phyloP scores from a whole-genome alignment of 2,113 vertebrate species.

The Piprites chloris region DNA sequence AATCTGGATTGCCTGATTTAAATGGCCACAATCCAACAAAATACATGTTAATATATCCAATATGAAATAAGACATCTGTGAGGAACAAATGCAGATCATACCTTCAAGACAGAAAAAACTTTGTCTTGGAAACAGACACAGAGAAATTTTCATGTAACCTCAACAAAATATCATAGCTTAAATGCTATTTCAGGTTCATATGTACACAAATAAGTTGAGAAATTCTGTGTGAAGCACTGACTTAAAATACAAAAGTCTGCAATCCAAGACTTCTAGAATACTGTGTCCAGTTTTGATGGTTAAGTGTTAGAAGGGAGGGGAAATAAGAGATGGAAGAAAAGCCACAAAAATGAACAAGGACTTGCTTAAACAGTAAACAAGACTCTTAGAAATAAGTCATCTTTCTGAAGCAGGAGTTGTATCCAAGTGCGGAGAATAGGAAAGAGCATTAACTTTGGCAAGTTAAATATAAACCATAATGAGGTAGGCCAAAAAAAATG shows the following conservation, averaged over 20 bases:
- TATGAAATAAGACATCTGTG: slow-evolving; percentile 34
- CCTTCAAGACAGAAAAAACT: background rate
- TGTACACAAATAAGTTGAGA: background rate
- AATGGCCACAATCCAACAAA: slow-evolving; percentile 3
- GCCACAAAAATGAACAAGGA: background rate
- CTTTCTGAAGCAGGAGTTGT: slow-evolving; percentile 10
- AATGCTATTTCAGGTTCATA: background rate
- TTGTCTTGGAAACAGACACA: background rate
- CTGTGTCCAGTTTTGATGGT: background rate
- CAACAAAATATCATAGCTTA: background rate
- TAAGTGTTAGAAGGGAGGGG: background rate
- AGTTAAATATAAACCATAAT: slow-evolving; percentile 42
- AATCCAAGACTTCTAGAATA: background rate
- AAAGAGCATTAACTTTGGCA: slow-evolving; percentile 35
- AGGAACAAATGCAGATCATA: background rate
- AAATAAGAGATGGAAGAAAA: background rate
- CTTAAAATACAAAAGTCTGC: background rate
- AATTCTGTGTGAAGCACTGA: background rate
- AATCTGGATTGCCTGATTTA: background rate
- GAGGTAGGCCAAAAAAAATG: slow-evolving; percentile 22
- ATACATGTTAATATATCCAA: background rate
- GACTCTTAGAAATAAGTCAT: slow-evolving; percentile 27
- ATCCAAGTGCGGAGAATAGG: slow-evolving; percentile 22
- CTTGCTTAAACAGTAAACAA: slow-evolving; percentile 22
- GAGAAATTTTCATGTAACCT: background rate